Evolutionary conservation across 2,888 invertebrate genomes (phyloP).

Genomic region (Hipparchia semele): DNA sequence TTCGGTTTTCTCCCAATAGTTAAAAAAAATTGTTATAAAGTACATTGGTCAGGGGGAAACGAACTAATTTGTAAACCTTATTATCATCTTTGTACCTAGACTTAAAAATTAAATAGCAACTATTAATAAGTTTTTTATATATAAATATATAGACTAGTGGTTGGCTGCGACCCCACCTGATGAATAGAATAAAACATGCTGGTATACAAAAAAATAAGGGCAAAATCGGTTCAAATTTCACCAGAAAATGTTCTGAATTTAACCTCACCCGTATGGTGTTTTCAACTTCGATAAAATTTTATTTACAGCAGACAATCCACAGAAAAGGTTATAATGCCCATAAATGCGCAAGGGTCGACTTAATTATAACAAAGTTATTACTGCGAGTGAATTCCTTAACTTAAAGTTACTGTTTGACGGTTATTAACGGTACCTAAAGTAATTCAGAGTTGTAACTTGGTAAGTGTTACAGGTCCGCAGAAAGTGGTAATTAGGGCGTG

Average conservation of each 20-base stretch:
- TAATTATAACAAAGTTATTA: constrained; percentile 23
- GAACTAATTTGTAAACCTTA: background rate
- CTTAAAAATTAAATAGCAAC: too few species aligned
- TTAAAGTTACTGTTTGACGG: constrained; percentile 57
- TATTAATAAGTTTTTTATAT: too few species aligned
- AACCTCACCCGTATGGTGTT: background rate
- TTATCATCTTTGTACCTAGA: background rate
- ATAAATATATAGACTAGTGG: too few species aligned
- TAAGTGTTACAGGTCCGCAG: constrained; percentile 56
- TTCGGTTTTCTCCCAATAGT: background rate
- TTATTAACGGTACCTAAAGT: constrained; percentile 62
- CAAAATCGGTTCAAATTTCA: background rate
- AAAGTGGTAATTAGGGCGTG: constrained; percentile 58
- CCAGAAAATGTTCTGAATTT: background rate
- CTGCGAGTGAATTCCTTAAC: constrained; percentile 24
- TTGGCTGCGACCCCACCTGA: too few species aligned
- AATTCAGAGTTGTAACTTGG: constrained; percentile 55
- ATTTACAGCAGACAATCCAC: background rate
- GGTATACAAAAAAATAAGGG: background rate
- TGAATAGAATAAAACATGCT: too few species aligned
- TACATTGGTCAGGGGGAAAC: background rate
- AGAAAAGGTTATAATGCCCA: constrained; percentile 12
- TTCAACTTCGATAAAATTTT: background rate
- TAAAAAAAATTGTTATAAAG: background rate
- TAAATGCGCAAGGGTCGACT: constrained; percentile 8